Percentiles rank a stretch among this genome's conserved stretches.
These are phyloP conservation scores for Drosophila quadrilineata DNA, from an alignment of 1,140 invertebrate species.

Conservation along the genomic window DNA sequence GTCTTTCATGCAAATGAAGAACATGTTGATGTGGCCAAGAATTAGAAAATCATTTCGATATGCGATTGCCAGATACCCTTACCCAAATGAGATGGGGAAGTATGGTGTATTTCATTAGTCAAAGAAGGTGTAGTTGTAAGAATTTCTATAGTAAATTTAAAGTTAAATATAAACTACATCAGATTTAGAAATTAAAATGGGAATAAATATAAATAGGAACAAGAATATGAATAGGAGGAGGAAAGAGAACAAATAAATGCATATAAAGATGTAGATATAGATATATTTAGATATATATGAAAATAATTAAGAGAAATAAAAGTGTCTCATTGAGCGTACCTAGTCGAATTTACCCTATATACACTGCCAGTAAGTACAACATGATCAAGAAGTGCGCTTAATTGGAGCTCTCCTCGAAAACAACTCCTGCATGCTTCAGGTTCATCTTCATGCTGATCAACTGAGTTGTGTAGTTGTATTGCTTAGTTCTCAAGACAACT, in stretches of 20 bases:
- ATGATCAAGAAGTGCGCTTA: conserved; percentile 47
- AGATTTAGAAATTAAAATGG: too few species aligned
- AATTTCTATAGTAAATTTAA: too few species aligned
- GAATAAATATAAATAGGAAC: too few species aligned
- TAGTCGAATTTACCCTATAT: not conserved
- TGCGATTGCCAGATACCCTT: conserved; percentile 6
- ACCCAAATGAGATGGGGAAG: too few species aligned
- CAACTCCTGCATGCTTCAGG: conserved; percentile 15
- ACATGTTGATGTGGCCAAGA: conserved; percentile 20
- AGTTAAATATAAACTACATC: too few species aligned
- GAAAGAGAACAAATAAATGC: not conserved
- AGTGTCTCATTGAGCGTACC: not conserved
- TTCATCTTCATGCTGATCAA: not conserved
- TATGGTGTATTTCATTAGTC: too few species aligned
- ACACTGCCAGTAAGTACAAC: not conserved
- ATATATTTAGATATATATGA: too few species aligned
- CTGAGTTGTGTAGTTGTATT: not conserved
- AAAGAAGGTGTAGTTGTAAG: too few species aligned
- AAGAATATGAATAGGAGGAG: too few species aligned
- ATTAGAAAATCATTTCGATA: not conserved
- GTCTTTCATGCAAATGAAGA: conserved; percentile 64
- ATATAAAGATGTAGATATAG: not conserved
- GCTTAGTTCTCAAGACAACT: conserved; percentile 65
- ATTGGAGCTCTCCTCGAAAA: conserved; percentile 47
- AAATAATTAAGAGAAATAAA: not conserved